phyloP scores from a whole-genome alignment of 1,140 invertebrate genomes.

The Araneus ventricosus region DNA sequence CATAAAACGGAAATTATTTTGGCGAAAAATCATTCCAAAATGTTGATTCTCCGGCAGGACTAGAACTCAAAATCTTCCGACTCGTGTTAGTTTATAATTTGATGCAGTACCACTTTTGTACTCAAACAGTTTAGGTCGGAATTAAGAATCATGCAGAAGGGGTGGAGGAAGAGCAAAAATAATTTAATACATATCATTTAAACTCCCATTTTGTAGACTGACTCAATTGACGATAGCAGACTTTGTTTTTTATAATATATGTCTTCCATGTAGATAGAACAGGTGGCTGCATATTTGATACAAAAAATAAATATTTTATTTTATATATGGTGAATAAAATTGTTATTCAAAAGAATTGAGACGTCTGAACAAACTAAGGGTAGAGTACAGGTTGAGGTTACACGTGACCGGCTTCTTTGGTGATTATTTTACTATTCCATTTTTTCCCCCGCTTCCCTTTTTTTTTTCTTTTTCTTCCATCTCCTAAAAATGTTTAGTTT shows the following conservation, averaged over 20 bases:
- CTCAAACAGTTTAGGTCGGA: too few relatives aligned
- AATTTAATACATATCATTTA: too few relatives aligned
- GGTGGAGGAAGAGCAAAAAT: too few relatives aligned
- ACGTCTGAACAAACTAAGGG: neutral
- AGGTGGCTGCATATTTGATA: neutral
- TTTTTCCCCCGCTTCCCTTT: neutral
- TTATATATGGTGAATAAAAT: conserved; percentile 16
- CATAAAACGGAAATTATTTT: too few relatives aligned
- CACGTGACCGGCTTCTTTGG: neutral
- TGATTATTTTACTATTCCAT: neutral
- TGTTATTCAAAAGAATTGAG: conserved; percentile 5
- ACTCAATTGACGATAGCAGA: neutral
- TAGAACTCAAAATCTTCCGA: too few relatives aligned
- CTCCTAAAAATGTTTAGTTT: neutral
- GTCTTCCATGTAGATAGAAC: neutral
- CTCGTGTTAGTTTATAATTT: too few relatives aligned
- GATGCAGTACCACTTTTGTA: too few relatives aligned
- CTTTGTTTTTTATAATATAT: neutral
- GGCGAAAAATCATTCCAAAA: too few relatives aligned
- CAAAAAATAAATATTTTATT: neutral
- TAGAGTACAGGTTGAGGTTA: neutral
- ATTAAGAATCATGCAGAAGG: too few relatives aligned
- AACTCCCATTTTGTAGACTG: too few relatives aligned
- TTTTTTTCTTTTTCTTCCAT: neutral
- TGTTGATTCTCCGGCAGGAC: too few relatives aligned